These are phyloP conservation scores for Melinaea marsaeus DNA, from an alignment of 2,888 invertebrate species.

Conservation along the genomic window DNA sequence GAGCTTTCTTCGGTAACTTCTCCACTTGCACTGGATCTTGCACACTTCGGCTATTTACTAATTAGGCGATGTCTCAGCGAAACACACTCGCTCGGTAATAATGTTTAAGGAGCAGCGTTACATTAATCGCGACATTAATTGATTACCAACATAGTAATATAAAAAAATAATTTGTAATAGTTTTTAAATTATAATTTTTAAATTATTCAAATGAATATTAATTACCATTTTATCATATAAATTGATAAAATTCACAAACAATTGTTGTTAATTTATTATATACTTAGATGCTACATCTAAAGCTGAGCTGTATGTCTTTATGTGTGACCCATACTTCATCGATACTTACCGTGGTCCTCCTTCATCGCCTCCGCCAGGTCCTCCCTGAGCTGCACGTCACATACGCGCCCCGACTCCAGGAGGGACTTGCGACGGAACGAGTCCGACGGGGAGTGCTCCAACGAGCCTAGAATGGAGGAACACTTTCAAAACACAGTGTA, in stretches of 20 bases:
- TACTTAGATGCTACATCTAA: too few species aligned
- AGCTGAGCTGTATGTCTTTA: too few species aligned
- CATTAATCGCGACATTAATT: background rate
- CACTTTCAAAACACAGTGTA: too few species aligned
- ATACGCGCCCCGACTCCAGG: conserved; percentile 65
- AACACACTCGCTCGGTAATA: conserved; percentile 7
- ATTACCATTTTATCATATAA: too few species aligned
- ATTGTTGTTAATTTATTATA: too few species aligned
- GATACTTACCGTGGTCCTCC: conserved; percentile 78
- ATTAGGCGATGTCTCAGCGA: conserved; percentile 18
- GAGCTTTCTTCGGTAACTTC: conserved; percentile 49
- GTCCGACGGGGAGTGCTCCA: conserved; percentile 94
- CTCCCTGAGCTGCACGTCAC: conserved; percentile 90
- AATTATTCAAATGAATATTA: too few species aligned
- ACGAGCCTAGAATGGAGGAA: conserved; percentile 82
- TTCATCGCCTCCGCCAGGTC: conserved; percentile 97
- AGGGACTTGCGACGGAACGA: conserved; percentile 82
- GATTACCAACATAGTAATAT: background rate
- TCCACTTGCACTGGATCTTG: conserved; percentile 49
- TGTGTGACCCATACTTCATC: background rate
- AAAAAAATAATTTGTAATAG: background rate
- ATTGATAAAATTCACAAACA: too few species aligned
- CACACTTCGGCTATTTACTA: conserved; percentile 34
- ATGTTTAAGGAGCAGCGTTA: conserved; percentile 10
- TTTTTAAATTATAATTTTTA: background rate